phyloP scores from a whole-genome alignment of 1,140 invertebrate genomes.

The Formica exsecta region DNA sequence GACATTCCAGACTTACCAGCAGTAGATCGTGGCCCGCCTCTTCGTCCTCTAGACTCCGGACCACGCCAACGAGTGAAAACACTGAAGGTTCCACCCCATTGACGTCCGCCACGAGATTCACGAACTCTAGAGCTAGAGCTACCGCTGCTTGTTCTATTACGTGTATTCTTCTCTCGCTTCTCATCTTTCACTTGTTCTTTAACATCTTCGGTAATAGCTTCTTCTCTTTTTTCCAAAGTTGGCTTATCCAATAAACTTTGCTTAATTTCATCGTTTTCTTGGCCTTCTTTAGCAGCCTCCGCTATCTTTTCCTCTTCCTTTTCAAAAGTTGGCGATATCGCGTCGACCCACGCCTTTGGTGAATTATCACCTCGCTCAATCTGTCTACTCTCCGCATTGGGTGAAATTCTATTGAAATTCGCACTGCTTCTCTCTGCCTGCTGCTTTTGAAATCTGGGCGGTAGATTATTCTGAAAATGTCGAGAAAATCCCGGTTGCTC shows the following conservation, averaged over 20 bases:
- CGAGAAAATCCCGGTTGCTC: conserved; percentile 88
- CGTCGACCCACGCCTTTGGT: conserved; percentile 86
- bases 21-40: conserved; percentile 77
- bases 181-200: conserved; percentile 82
- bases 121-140: conserved; percentile 76
- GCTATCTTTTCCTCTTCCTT: conserved; percentile 84
- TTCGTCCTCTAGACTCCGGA: conserved; percentile 82
- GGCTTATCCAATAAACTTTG: conserved; percentile 82
- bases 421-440: conserved; percentile 86
- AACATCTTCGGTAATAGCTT: conserved; percentile 79
- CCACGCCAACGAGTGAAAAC: conserved; percentile 82
- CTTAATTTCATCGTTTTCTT: conserved; percentile 79
- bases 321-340: conserved; percentile 85
- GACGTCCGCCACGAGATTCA: conserved; percentile 76
- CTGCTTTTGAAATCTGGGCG: conserved; percentile 94
- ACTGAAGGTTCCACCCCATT: conserved; percentile 80
- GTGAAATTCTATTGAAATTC: conserved; percentile 82
- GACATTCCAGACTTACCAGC: conserved; percentile 79
- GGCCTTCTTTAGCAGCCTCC: conserved; percentile 78
- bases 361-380: conserved; percentile 74
- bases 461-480: conserved; percentile 93
- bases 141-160: conserved; percentile 80
- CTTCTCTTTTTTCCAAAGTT: conserved; percentile 82
- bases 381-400: conserved; percentile 79
- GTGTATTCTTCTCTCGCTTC: conserved; percentile 83